Base-by-base conservation (phyloP, 2,113 vertebrate species). In the Falco punctatus region DNA sequence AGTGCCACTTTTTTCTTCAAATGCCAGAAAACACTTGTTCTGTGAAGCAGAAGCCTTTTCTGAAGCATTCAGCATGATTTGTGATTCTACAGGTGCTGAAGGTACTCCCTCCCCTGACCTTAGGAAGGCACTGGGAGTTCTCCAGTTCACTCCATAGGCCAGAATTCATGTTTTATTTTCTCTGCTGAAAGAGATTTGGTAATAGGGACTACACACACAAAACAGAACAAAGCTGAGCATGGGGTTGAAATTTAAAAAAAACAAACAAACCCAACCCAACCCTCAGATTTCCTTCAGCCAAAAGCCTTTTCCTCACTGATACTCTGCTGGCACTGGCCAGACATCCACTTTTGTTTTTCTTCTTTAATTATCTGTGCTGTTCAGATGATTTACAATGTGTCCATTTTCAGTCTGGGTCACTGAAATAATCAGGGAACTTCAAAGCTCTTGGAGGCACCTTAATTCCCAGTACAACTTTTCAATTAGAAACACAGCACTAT, bases 201-300 rank as follows among this genome's bases (percentile, higher is more conserved):
- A 40, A 21, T 7, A 7, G 22, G 19, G n/a, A 38, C 59, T 27
- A 5, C 2, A 4, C 18, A 5, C 0, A 2, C 2, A 35, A 59
- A 73, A 61, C 0, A 4, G 35, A 61, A 16, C 33, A 52, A 57
- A 70, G 59, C 28, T 40, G 51, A 62, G 51, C 46, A 23, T 3
- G 12, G 12, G 12, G 15, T 3, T 33, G 69, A 10, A 32, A 67
- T 19, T n/a, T 13, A 78, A 61, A 26, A 49, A 20, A 32, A 40
- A 18, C 38, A 38, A 38, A 38, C 38, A 38, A 38, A 38, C 38
- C 38, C 15, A 59, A 69, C 22, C 20, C 26, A 58, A 33, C 5
- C 3, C 81, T 40, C 14, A 18, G 1, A 16, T 44, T 44, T 74
- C 61, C 78, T 54, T 27, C 78, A 62, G 9, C 27, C 72, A 86